Percentiles rank a stretch among this genome's conserved stretches.
Evolutionary conservation across 2,113 vertebrate genomes (phyloP).

Genomic region (Lutjanus erythropterus): DNA sequence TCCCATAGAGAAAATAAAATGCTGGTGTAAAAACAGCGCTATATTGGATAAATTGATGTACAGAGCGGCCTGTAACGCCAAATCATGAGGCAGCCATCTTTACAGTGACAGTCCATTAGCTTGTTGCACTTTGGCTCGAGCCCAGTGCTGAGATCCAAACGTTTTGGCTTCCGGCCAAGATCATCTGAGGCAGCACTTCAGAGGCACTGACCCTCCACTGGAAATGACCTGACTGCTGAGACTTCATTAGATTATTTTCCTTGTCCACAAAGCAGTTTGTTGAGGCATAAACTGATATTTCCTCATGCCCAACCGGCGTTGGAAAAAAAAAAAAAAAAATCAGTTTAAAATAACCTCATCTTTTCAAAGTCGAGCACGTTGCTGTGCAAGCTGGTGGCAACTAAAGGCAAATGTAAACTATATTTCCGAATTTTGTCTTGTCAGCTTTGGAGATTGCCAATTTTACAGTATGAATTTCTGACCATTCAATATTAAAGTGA

Average conservation of each 20-base stretch:
- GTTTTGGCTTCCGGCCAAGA: conserved; percentile 21
- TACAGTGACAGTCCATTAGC: neutral
- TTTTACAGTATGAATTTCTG: neutral
- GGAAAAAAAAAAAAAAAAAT: neutral
- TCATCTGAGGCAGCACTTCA: neutral
- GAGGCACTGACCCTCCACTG: neutral
- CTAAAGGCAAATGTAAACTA: neutral
- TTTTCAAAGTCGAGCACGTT: too few relatives aligned
- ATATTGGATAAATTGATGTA: neutral
- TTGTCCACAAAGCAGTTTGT: neutral
- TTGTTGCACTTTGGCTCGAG: neutral
- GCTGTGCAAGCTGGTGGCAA: neutral
- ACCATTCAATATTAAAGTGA: neutral
- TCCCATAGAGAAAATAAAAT: neutral
- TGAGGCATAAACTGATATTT: neutral
- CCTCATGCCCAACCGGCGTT: neutral
- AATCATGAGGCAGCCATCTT: neutral
- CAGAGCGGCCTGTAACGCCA: neutral
- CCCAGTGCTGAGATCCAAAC: conserved; percentile 7
- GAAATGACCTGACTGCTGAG: conserved; percentile 11
- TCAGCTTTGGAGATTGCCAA: neutral
- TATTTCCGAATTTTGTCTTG: neutral
- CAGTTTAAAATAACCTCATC: neutral
- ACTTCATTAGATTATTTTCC: conserved; percentile 13
- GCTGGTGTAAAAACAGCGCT: neutral